Evolutionary conservation across 2,888 invertebrate genomes (phyloP).

Genomic region (Villa cingulata): DNA sequence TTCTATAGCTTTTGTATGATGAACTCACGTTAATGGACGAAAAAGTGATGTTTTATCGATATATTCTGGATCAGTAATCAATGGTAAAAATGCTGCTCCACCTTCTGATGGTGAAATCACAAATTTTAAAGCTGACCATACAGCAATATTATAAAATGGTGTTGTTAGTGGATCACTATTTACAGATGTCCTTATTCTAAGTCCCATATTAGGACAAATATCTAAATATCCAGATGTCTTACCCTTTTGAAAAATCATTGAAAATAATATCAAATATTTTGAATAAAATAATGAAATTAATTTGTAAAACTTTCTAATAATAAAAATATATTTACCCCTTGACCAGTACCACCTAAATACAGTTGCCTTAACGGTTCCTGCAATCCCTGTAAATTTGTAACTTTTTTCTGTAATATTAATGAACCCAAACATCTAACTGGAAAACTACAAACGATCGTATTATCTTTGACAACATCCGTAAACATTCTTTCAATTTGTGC

Average conservation of each 20-base stretch:
- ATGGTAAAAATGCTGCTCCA: conserved; percentile 62
- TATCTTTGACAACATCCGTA: conserved; percentile 53
- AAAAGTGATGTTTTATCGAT: conserved; percentile 60
- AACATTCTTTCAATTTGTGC: conserved; percentile 80
- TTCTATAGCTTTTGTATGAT: no score
- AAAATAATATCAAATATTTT: not conserved
- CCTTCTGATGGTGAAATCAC: conserved; percentile 51
- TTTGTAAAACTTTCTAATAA: no score
- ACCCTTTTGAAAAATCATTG: not conserved
- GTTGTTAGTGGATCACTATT: conserved; percentile 52
- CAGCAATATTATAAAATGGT: conserved; percentile 81
- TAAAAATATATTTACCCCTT: conserved; percentile 22
- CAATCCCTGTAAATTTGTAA: conserved; percentile 68
- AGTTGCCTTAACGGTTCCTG: conserved; percentile 66
- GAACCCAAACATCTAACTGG: conserved; percentile 73
- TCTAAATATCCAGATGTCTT: conserved; percentile 25
- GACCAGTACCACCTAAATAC: conserved; percentile 39
- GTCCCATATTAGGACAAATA: conserved; percentile 37
- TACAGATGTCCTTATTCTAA: conserved; percentile 53
- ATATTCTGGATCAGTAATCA: conserved; percentile 69
- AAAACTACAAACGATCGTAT: conserved; percentile 44
- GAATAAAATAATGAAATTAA: not conserved
- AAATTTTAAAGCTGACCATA: conserved; percentile 85
- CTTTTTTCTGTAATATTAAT: conserved; percentile 61
- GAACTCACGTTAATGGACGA: conserved; percentile 32